Conservation (phyloP, 2,797 vertebrate genomes). For the Graptemys geographica region DNA sequence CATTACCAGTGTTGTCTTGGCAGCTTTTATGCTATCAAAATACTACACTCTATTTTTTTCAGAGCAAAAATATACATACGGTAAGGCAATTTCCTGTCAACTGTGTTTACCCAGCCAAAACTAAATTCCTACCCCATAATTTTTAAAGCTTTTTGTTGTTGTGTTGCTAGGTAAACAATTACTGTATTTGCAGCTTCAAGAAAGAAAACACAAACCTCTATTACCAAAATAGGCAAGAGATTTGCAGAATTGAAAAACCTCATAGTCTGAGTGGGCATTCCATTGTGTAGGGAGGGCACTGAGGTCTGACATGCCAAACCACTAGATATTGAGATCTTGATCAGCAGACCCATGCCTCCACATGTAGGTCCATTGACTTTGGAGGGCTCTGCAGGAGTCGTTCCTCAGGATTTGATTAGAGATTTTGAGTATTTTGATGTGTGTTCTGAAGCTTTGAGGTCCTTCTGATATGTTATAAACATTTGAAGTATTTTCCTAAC, state of each 20-base stretch:
- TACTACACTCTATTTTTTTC: background rate
- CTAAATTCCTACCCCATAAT: background rate
- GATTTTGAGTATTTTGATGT: background rate
- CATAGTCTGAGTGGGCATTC: background rate
- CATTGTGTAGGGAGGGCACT: background rate
- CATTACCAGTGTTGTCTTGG: background rate
- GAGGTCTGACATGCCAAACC: background rate
- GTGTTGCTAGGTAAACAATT: conserved; percentile 16
- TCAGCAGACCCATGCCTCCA: background rate
- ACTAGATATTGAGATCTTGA: conserved; percentile 5
- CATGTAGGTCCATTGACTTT: background rate
- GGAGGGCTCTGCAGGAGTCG: background rate
- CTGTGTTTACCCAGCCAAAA: background rate
- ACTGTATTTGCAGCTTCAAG: background rate
- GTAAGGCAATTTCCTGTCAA: conserved; percentile 4
- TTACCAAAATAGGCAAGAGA: background rate
- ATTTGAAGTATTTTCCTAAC: background rate
- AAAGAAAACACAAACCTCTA: background rate
- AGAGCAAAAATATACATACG: background rate
- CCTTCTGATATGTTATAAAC: accelerated
- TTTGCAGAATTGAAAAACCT: conserved; percentile 8
- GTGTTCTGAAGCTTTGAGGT: background rate
- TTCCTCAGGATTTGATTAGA: background rate
- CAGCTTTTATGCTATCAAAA: background rate
- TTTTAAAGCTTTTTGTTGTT: background rate